Evolutionary conservation across 1,140 invertebrate species (phyloP), one percentile per base, ranked within the genome.

Genomic region (Anastrepha obliqua): DNA sequence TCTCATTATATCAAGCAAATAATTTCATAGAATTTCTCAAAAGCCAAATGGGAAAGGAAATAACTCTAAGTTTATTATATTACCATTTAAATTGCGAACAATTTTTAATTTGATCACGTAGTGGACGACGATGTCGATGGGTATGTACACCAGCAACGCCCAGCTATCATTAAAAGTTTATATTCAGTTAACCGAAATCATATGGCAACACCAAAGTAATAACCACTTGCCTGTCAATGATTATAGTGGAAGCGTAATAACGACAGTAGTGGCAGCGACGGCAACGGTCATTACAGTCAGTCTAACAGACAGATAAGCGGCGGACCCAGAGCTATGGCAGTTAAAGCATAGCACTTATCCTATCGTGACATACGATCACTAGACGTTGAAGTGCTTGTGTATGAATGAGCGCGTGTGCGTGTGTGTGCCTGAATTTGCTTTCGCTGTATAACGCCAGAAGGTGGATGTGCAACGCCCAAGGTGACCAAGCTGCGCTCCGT

Each of bases 191-290:
- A 20, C 74, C 74, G 74, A 81, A 55, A 81, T 81, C 74, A 81
- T 81, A 81, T 81, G 74, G 74, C 74, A 81, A 81, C 74, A 81
- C 74, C 74, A 81, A 55, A 81, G 74, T 81, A 81, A 81, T 81
- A 81, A 81, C 47, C 74, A 81, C 74, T 81, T 81, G 74, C 47
- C 47, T 81, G 47, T 13, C 74, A 55, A 51, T 81, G 74, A 81
- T 81, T 81, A 81, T 81, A 81, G 74, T 81, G 74, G 47, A 81
- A 81, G 47, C 47, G n/a, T 81, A 55, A 58, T 81, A 81, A 81
- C 74, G 74, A 81, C 74, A 81, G 74, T 47, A 81, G 67, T 74
- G 67, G 67, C 67, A 44, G 39, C 67, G 42, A 47, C 39, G 47
- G 74, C 47, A 29, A 81, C 74, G n/a, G 47, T 81, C 74, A 81